Conservation (phyloP, 2,888 invertebrate species). For the Esperia sulphurella region DNA sequence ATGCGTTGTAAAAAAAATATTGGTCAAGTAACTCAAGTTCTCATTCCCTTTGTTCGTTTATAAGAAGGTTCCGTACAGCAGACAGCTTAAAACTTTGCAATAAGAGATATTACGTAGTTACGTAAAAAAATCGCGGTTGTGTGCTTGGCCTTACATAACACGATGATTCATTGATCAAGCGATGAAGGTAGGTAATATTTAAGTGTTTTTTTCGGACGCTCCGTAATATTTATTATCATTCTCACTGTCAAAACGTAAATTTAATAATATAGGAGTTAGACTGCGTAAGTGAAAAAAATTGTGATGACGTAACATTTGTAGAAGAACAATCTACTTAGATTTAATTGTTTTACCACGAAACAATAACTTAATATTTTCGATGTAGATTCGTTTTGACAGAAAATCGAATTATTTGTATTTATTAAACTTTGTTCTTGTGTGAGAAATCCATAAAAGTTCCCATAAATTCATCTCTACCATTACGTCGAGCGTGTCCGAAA, state of each 20-base stretch:
- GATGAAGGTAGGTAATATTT: not conserved
- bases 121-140: not conserved
- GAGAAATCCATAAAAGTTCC: too few relatives aligned
- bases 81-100: not conserved
- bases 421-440: too few relatives aligned
- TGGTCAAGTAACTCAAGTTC: conserved; percentile 24
- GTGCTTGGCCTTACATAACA: conserved; percentile 4
- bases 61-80: conserved; percentile 12
- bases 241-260: not conserved
- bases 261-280: not conserved
- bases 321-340: too few relatives aligned
- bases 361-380: too few relatives aligned
- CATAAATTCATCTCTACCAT: too few relatives aligned
- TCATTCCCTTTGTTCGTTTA: conserved; percentile 18
- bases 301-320: too few relatives aligned
- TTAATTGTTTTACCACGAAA: too few relatives aligned
- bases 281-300: too few relatives aligned
- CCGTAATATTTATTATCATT: not conserved
- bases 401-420: too few relatives aligned
- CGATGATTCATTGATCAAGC: conserved; percentile 8
- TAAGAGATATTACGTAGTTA: not conserved
- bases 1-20: conserved; percentile 44
- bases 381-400: too few relatives aligned
- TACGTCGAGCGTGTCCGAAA: too few relatives aligned
- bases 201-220: not conserved